Evolutionary conservation across 2,888 invertebrate genomes (phyloP).

Genomic region (Athetis lepigone): DNA sequence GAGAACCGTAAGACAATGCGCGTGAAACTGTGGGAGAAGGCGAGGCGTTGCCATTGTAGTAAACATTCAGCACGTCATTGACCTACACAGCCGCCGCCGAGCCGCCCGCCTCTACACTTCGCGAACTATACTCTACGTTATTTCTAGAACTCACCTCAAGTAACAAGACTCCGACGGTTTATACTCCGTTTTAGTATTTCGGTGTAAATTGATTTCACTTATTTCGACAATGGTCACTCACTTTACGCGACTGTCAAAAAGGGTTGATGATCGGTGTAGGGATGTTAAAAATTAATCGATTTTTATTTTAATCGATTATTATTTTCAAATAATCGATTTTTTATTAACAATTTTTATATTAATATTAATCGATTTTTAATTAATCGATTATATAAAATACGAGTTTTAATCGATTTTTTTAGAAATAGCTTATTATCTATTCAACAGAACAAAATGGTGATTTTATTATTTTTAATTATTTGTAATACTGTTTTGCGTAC

Average conservation of each 20-base stretch:
- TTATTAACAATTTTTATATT: no score
- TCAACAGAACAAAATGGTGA: no score
- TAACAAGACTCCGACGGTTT: conserved; percentile 57
- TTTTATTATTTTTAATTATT: no score
- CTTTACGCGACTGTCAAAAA: conserved; percentile 70
- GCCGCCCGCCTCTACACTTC: conserved; percentile 60
- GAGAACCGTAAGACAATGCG: conserved; percentile 86
- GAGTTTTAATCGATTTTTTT: no score
- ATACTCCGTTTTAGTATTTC: conserved; percentile 63
- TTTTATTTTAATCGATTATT: no score
- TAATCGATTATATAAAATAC: no score
- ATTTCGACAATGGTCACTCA: conserved; percentile 73
- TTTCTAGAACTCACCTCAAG: conserved; percentile 74
- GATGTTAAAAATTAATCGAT: no score
- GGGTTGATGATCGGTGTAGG: conserved; percentile 62
- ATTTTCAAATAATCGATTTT: no score
- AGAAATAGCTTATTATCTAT: no score
- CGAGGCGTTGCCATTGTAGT: conserved; percentile 91
- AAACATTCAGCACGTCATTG: conserved; percentile 90
- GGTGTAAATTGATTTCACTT: conserved; percentile 73
- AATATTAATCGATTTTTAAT: no score
- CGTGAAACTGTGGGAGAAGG: conserved; percentile 88
- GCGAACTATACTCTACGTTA: conserved; percentile 60
- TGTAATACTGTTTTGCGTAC: no score
- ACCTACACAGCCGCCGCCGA: conserved; percentile 66